These are phyloP conservation scores for Cataglyphis altisquamis DNA, from an alignment of 2,888 invertebrate species.

Conservation along the genomic window DNA sequence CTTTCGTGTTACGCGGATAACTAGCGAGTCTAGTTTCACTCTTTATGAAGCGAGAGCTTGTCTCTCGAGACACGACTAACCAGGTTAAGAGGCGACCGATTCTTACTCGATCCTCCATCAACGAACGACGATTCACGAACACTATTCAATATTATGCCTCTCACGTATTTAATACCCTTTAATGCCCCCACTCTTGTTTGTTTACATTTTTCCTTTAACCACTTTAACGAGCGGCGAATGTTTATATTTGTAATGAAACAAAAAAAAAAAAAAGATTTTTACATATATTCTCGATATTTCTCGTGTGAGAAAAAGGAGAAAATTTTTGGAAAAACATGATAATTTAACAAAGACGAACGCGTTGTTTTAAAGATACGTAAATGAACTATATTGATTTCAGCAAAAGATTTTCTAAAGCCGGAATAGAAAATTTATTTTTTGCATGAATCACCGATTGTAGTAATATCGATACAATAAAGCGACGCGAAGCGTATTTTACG, in stretches of 20 bases:
- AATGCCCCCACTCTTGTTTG: neutral
- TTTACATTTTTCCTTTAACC: neutral
- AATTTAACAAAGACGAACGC: neutral
- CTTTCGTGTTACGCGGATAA: slow-evolving; percentile 63
- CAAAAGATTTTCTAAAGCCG: neutral
- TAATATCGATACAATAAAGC: slow-evolving; percentile 1
- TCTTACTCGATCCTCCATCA: neutral
- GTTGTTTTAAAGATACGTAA: neutral
- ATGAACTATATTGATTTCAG: neutral
- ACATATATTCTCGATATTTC: neutral
- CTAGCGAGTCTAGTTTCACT: slow-evolving; percentile 64
- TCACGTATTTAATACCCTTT: neutral
- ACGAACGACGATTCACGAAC: neutral
- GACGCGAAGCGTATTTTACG: slow-evolving; percentile 3
- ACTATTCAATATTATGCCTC: neutral
- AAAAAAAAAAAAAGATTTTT: neutral
- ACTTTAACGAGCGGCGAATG: neutral
- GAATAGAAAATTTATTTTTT: neutral
- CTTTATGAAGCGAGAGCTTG: slow-evolving; percentile 37
- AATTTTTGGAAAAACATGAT: neutral
- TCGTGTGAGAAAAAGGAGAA: neutral
- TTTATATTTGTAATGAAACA: neutral
- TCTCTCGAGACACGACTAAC: slow-evolving; percentile 28
- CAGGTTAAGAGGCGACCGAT: slow-evolving; percentile 41
- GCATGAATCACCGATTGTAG: slow-evolving; percentile 8